phyloP scores from a whole-genome alignment of 1,140 invertebrate genomes.

The Macrotrachela quadricornifera region DNA sequence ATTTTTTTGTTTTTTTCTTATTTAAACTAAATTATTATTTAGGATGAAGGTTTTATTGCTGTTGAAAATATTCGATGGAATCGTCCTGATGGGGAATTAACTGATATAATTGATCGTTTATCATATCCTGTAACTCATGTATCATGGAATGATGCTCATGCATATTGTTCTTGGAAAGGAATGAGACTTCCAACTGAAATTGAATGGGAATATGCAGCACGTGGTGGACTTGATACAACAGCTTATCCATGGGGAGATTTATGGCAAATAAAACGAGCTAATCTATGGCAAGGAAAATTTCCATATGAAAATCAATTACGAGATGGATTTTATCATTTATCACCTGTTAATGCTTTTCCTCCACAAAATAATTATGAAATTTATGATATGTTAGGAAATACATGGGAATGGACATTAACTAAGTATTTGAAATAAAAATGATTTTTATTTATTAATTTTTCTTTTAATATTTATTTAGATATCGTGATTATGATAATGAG shows the following conservation, averaged over 20 bases:
- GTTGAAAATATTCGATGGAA: conserved; percentile 20
- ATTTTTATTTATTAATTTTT: background rate
- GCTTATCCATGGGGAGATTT: conserved; percentile 25
- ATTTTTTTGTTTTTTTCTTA: no score
- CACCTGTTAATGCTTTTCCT: conserved; percentile 20
- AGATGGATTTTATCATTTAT: conserved; percentile 16
- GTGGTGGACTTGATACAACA: conserved; percentile 17
- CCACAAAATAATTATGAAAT: conserved; percentile 19
- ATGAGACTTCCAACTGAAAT: conserved; percentile 25
- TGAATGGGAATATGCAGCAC: conserved; percentile 28
- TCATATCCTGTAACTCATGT: conserved; percentile 25
- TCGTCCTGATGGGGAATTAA: conserved; percentile 20
- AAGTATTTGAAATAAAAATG: background rate
- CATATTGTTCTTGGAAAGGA: conserved; percentile 20
- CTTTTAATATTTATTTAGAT: background rate
- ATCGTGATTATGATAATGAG: background rate
- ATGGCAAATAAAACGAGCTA: conserved; percentile 16
- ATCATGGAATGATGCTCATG: conserved; percentile 21
- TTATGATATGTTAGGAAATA: conserved; percentile 24
- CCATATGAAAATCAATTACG: conserved; percentile 15
- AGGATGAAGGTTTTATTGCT: background rate
- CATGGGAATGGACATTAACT: conserved; percentile 25
- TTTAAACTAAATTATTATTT: no score
- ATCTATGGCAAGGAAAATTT: conserved; percentile 24
- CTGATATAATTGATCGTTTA: conserved; percentile 14